phyloP scores from a whole-genome alignment of 1,140 invertebrate genomes.

The Macrosteles quadrilineatus region DNA sequence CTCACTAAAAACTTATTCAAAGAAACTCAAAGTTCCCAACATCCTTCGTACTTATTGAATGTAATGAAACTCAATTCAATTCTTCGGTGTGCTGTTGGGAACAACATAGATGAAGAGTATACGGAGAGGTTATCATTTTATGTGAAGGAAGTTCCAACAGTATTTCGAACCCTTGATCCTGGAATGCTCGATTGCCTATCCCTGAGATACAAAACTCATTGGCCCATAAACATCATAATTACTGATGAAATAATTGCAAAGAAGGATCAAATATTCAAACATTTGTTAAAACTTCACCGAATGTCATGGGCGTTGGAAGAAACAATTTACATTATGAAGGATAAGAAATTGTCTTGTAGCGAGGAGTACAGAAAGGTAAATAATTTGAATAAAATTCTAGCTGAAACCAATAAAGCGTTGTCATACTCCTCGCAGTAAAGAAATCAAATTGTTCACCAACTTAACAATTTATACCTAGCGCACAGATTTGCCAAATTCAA shows the following conservation, averaged over 20 bases:
- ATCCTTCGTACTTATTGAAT: constrained; percentile 68
- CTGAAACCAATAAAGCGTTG: no score
- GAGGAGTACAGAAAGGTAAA: constrained; percentile 51
- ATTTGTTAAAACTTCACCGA: constrained; percentile 71
- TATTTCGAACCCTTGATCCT: constrained; percentile 61
- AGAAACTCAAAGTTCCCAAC: constrained; percentile 56
- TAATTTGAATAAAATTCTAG: no score
- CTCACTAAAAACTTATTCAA: constrained; percentile 66
- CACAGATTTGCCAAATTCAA: no score
- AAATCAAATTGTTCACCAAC: no score
- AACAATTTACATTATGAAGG: constrained; percentile 57
- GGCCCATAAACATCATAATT: constrained; percentile 76
- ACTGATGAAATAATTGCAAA: constrained; percentile 65
- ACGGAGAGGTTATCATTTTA: constrained; percentile 59
- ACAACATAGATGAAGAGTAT: constrained; percentile 59
- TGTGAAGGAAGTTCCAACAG: constrained; percentile 57
- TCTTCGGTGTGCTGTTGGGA: neutral
- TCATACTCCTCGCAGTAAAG: no score
- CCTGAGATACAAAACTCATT: constrained; percentile 67
- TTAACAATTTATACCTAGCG: no score
- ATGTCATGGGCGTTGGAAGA: constrained; percentile 70
- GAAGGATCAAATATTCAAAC: constrained; percentile 72
- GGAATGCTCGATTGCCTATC: constrained; percentile 63
- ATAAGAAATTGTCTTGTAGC: constrained; percentile 44
- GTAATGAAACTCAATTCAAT: constrained; percentile 12